Evolutionary conservation across 2,888 invertebrate species (phyloP).

Genomic region (Eucera pruinosa): DNA sequence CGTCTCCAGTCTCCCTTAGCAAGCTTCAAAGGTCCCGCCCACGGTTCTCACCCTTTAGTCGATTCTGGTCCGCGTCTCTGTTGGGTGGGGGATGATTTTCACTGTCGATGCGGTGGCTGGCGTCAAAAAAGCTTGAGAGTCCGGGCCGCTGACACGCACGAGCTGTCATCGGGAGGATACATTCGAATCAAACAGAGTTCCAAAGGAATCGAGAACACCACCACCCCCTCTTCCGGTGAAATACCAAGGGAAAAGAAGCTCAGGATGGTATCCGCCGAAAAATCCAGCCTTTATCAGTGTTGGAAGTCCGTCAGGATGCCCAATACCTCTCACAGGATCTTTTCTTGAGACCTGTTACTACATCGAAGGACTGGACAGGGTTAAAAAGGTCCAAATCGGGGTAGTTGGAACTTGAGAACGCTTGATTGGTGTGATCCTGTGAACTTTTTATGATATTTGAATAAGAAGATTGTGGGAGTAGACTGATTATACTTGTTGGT

Average conservation of each 20-base stretch:
- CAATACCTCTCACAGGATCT: conserved; percentile 13
- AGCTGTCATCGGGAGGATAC: conserved; percentile 12
- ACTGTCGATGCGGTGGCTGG: conserved; percentile 58
- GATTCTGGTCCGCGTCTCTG: conserved; percentile 27
- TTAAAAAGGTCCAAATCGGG: background rate
- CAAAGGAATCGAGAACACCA: conserved; percentile 7
- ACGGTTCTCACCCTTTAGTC: conserved; percentile 48
- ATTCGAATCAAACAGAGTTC: background rate
- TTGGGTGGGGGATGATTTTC: conserved; percentile 60
- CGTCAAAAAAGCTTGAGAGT: conserved; percentile 69
- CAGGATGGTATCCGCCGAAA: conserved; percentile 32
- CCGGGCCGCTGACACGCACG: conserved; percentile 58
- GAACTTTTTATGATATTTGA: background rate
- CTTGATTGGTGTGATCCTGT: conserved; percentile 8
- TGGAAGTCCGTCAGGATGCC: conserved; percentile 28
- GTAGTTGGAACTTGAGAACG: background rate
- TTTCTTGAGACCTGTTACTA: conserved; percentile 62
- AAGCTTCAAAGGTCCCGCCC: conserved; percentile 46
- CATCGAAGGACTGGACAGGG: conserved; percentile 57
- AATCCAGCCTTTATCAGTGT: background rate
- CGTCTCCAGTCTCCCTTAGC: conserved; percentile 3
- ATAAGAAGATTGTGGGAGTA: too few relatives aligned
- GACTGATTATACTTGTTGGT: background rate
- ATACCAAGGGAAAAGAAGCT: background rate
- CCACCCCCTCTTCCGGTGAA: background rate